Evolutionary conservation across 2,888 invertebrate species (phyloP), one percentile per base, ranked within the genome.

Genomic region (Dione vanillae): DNA sequence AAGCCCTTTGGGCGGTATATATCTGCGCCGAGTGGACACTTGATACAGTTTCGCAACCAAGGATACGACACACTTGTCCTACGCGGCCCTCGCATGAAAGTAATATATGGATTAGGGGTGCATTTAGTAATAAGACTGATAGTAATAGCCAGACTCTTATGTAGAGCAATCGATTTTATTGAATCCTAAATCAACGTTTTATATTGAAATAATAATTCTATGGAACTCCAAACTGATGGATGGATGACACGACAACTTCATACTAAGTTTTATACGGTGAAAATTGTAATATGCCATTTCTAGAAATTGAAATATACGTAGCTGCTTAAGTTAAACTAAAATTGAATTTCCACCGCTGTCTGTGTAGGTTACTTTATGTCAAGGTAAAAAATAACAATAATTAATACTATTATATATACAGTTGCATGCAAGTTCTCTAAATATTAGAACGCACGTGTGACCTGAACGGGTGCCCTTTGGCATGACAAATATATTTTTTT

Each of bases 11-110:
- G 76, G 76, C 61, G 61, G 78, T 79, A 82, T 90, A 85, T 90
- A 88, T 88, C 86, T 80, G 77, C 77, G 76, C 77, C 75, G 77
- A 78, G 77, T 77, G 80, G 79, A 78, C 82, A 85, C 82, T 83
- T 89, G 90, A 88, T 88, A 90, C 87, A 87, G 83, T 91, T 91
- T 88, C 91, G 87, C 86, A 92, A 92, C 83, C 78, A 83, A 83
- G 84, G 85, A 85, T 84, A 85, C 80, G 69, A 67, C 74, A 62
- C 68, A 65, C 76, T 75, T 74, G 74, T 74, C 72, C 74, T 75
- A 76, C 76, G 75, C 74, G 74, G 77, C 73, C 76, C 75, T 74
- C 73, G 65, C 70, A 76, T 67, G 74, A 76, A 74, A 77, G 72
- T 75, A 78, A 78, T 78, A 73, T 79, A 78, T 79, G 75, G 76